Base-by-base conservation (phyloP, 2,113 vertebrate genomes). In the Drymodes brunneopygia region DNA sequence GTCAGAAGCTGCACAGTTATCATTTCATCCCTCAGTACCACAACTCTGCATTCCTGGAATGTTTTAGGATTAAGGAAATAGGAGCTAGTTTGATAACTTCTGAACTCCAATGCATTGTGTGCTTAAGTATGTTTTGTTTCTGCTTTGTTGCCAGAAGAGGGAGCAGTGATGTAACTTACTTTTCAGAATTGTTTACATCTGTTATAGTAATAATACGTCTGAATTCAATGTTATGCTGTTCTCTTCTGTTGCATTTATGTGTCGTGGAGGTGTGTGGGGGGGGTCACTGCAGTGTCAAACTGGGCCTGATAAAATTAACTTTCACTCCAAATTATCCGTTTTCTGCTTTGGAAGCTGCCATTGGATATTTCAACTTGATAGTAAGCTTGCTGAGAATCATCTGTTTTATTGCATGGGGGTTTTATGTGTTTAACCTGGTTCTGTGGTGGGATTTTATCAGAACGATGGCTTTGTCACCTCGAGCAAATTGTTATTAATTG, bases 121-220 rank as follows among this genome's bases (percentile, higher is more conserved):
- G 12, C 9, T 25, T 61, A 56, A 61, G 5, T 58, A 12, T 19
- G 7, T 45, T 57, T 81, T 87, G 29, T 66, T 87, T 94, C 19
- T 66, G 25, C 50, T 83, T 70, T 58, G 4, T 62, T 92, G 31
- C 91, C 91, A 77, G 91, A 79, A 92, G 95, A 90, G 91, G 95
- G 96, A 94, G 91, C 60, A 95, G 28, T 74, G 38, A 29, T 84
- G 15, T 48, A 62, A 79, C 12, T 7, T 35, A 51, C 1, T 72
- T 72, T 73, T 50, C 50, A 67, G n/a, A 81, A 24, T 28, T 33
- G 14, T 40, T 74, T 72, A 10, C 7, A n/a, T 77, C 31, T 72
- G 10, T 67, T 88, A 10, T 53, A 33, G 19, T 25, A 75, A 19
- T 47, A 36, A 22, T n/a, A 28, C 42, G 9, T 45, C n/a, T 42